phyloP scores from a whole-genome alignment of 1,140 invertebrate species.

The Anastrepha obliqua region DNA sequence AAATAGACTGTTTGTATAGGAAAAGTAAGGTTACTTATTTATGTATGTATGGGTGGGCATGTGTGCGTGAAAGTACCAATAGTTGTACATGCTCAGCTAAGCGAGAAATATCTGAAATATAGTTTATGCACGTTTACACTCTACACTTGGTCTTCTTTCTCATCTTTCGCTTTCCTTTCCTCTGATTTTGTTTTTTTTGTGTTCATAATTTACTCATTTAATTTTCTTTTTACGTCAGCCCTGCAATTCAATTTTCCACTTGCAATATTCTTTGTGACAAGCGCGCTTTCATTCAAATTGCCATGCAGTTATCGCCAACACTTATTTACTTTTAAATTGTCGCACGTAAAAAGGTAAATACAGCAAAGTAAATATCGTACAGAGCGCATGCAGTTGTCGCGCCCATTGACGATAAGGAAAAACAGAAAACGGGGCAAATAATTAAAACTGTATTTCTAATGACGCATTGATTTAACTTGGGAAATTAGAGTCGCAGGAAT shows the following conservation, averaged over 20 bases:
- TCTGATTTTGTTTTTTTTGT: background rate
- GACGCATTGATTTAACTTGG: background rate
- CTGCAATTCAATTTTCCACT: background rate
- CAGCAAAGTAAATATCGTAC: background rate
- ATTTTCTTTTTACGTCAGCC: background rate
- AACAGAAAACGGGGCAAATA: background rate
- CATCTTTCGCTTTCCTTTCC: background rate
- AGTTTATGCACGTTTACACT: background rate
- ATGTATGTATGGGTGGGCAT: no score
- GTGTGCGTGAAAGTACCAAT: no score
- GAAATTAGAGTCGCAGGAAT: background rate
- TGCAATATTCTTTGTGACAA: background rate
- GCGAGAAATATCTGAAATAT: background rate
- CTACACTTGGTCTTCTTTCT: background rate
- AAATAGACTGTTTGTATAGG: no score
- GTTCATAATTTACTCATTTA: background rate
- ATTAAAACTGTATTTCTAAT: slow-evolving; percentile 12
- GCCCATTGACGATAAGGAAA: background rate
- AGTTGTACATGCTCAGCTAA: background rate
- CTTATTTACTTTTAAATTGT: slow-evolving; percentile 33
- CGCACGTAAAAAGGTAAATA: background rate
- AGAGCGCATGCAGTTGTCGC: background rate
- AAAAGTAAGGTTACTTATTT: no score
- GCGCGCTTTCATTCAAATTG: background rate
- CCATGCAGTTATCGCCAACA: background rate